phyloP scores from a whole-genome alignment of 2,888 invertebrate genomes.

The Trilocha varians region DNA sequence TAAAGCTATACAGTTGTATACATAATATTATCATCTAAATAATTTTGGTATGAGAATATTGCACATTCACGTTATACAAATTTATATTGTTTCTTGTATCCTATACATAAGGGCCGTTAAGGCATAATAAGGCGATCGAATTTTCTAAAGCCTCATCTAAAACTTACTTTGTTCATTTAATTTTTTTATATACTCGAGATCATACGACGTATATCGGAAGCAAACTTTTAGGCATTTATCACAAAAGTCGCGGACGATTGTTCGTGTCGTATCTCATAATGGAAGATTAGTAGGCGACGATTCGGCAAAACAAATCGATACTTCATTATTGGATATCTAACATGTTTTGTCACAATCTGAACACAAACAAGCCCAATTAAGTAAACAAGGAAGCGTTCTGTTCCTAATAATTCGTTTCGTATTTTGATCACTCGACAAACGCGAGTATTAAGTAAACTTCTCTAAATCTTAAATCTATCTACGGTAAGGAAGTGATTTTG shows the following conservation, averaged over 20 bases:
- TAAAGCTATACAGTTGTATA: conserved; percentile 71
- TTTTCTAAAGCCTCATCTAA: conserved; percentile 31
- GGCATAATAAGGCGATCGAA: conserved; percentile 53
- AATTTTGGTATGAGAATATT: conserved; percentile 67
- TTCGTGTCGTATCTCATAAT: conserved; percentile 14
- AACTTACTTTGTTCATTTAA: conserved; percentile 15
- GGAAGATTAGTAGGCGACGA: conserved; percentile 18
- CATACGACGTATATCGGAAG: conserved; percentile 11
- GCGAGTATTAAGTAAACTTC: not conserved
- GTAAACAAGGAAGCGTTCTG: not conserved
- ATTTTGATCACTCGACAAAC: not conserved
- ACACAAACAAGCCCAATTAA: not conserved
- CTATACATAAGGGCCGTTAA: conserved; percentile 40
- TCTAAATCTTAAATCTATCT: conserved; percentile 3
- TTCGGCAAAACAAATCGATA: conserved; percentile 7
- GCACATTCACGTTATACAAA: conserved; percentile 54
- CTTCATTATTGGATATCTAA: not conserved
- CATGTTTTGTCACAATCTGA: too few relatives aligned
- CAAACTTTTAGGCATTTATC: conserved; percentile 20
- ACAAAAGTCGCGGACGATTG: conserved; percentile 17
- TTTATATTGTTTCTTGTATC: conserved; percentile 31
- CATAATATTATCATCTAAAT: conserved; percentile 68
- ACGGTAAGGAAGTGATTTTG: not conserved
- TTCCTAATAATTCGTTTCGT: conserved; percentile 6
- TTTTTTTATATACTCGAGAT: too few relatives aligned